phyloP scores from a whole-genome alignment of 2,888 invertebrate species.

The Biston betularia region DNA sequence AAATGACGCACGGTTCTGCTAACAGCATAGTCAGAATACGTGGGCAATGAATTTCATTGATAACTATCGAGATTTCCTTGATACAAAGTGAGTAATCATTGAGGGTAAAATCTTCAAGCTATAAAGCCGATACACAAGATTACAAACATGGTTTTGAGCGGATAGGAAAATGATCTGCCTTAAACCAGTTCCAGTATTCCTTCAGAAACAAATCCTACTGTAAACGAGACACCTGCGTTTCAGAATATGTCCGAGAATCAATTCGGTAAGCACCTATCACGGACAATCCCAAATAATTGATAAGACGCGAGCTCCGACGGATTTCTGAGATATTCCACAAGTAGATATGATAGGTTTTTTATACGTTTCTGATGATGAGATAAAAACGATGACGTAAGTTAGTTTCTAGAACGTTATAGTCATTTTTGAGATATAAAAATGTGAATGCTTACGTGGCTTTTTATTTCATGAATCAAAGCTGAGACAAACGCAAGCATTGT shows the following conservation, averaged over 20 bases:
- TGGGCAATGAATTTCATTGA: slow-evolving; percentile 6
- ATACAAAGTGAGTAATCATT: not conserved
- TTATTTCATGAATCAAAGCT: not conserved
- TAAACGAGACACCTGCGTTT: not conserved
- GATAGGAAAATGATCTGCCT: too few relatives aligned
- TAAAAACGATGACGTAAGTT: slow-evolving; percentile 22
- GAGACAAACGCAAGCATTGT: too few relatives aligned
- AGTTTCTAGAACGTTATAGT: slow-evolving; percentile 7
- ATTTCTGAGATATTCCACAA: slow-evolving; percentile 46
- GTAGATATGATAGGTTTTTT: slow-evolving; percentile 42
- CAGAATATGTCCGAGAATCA: slow-evolving; percentile 21
- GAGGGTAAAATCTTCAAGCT: not conserved
- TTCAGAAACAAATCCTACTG: too few relatives aligned
- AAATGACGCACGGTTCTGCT: slow-evolving; percentile 5
- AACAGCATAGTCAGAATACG: not conserved
- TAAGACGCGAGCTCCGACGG: slow-evolving; percentile 32
- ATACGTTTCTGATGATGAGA: slow-evolving; percentile 35
- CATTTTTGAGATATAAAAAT: not conserved
- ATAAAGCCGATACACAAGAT: too few relatives aligned
- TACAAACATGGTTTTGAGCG: too few relatives aligned
- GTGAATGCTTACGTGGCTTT: not conserved
- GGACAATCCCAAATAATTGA: slow-evolving; percentile 41
- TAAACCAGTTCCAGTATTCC: too few relatives aligned
- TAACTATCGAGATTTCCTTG: slow-evolving; percentile 8
- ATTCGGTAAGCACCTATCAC: slow-evolving; percentile 24